Percentiles rank a stretch among this genome's conserved stretches.
phyloP scores from a whole-genome alignment of 2,797 vertebrate species.

The Chaenodraco wilsoni region DNA sequence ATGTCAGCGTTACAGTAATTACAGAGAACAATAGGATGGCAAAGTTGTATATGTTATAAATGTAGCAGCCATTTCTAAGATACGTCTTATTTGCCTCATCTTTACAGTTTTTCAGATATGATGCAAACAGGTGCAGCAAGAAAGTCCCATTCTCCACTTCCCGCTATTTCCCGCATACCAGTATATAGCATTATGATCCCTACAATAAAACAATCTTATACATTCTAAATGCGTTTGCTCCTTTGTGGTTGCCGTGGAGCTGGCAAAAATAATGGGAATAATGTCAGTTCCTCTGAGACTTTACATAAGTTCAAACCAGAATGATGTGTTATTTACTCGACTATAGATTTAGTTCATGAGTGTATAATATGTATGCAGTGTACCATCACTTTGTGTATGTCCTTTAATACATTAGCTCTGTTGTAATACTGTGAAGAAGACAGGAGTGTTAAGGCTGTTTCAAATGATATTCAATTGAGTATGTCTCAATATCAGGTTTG shows the following conservation, averaged over 20 bases:
- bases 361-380: slow-evolving; percentile 4
- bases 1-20: neutral
- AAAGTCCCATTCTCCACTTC: neutral
- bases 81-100: neutral
- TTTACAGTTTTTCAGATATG: too few relatives aligned
- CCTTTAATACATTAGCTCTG: too few relatives aligned
- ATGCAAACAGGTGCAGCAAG: neutral
- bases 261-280: neutral
- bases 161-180: neutral
- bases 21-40: neutral
- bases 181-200: neutral
- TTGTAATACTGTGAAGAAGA: neutral
- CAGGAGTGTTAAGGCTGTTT: neutral
- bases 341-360: slow-evolving; percentile 3
- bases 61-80: neutral
- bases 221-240: neutral
- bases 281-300: neutral
- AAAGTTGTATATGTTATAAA: neutral
- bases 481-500: neutral
- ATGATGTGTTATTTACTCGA: neutral
- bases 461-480: neutral
- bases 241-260: neutral
- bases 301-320: slow-evolving; percentile 1
- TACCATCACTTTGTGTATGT: neutral
- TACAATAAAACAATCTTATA: too few relatives aligned